phyloP scores from a whole-genome alignment of 1,140 invertebrate species.

The Pissodes strobi region DNA sequence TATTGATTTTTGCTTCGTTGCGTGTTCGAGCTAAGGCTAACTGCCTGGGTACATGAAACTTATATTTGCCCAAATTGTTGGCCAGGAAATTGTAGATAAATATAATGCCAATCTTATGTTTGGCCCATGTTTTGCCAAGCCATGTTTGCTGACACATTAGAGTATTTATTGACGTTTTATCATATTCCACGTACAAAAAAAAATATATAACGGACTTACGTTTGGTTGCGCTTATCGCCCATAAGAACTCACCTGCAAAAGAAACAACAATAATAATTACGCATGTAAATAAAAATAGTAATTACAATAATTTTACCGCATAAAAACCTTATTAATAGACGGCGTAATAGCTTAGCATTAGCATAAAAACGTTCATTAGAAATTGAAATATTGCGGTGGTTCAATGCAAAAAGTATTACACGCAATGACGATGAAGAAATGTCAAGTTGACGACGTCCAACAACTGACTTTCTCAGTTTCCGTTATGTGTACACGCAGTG shows the following conservation, averaged over 20 bases:
- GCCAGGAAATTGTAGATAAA: not conserved
- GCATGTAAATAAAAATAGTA: conserved; percentile 7
- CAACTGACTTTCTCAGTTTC: no score
- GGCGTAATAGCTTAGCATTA: conserved; percentile 2
- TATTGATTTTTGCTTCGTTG: not conserved
- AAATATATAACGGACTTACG: no score
- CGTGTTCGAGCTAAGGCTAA: not conserved
- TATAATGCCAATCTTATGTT: no score
- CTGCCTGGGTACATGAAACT: not conserved
- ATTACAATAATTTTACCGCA: conserved; percentile 5
- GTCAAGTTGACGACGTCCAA: no score
- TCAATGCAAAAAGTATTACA: conserved; percentile 18
- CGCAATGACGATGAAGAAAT: conserved; percentile 21
- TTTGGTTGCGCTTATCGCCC: no score
- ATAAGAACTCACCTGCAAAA: conserved; percentile 14
- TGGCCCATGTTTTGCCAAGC: no score
- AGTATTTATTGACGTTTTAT: no score
- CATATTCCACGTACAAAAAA: no score
- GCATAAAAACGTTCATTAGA: conserved; percentile 17
- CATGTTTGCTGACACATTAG: no score
- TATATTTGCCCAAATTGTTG: not conserved
- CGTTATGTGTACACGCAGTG: no score
- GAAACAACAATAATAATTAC: conserved; percentile 2
- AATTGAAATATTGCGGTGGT: conserved; percentile 16
- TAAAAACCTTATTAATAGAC: no score